A percentile compares a stretch with the other conserved stretches of the same genome.
Evolutionary conservation across 2,113 vertebrate genomes (phyloP).

Genomic region (Caranx melampygus): DNA sequence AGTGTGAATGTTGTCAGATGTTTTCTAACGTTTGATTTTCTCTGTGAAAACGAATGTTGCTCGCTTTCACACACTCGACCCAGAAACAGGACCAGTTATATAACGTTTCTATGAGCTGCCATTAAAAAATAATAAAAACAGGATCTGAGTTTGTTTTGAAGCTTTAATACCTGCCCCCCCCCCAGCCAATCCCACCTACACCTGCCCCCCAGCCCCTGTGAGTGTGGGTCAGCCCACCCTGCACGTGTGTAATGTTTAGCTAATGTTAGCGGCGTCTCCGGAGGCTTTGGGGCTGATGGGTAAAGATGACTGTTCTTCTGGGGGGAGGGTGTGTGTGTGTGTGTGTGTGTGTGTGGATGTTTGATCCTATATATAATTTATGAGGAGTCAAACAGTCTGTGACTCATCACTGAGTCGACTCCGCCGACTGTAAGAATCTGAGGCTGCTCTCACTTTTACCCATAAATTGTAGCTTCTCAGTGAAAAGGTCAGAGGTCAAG

Average conservation of each 20-base stretch:
- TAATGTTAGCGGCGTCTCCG: slow-evolving; percentile 38
- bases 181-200: too few species aligned
- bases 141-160: too few species aligned
- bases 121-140: too few species aligned
- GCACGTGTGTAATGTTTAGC: slow-evolving; percentile 56
- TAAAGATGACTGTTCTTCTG: slow-evolving; percentile 16
- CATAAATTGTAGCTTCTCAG: slow-evolving; percentile 59
- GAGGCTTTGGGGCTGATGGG: slow-evolving; percentile 20
- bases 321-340: slow-evolving; percentile 20
- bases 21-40: too few species aligned
- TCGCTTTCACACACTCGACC: too few species aligned
- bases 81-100: too few species aligned
- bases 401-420: slow-evolving; percentile 25
- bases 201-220: background rate
- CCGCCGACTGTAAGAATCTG: too few species aligned
- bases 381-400: slow-evolving; percentile 46
- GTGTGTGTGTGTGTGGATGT: background rate
- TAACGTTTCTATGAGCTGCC: too few species aligned
- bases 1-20: too few species aligned
- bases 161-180: background rate
- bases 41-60: too few species aligned
- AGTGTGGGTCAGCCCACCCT: slow-evolving; percentile 32
- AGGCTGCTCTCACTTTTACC: slow-evolving; percentile 20
- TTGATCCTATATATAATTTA: background rate
- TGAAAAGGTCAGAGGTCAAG: slow-evolving; percentile 36